Evolutionary conservation across 2,888 invertebrate genomes (phyloP).

Genomic region (Polydrusus pterygomalis): DNA sequence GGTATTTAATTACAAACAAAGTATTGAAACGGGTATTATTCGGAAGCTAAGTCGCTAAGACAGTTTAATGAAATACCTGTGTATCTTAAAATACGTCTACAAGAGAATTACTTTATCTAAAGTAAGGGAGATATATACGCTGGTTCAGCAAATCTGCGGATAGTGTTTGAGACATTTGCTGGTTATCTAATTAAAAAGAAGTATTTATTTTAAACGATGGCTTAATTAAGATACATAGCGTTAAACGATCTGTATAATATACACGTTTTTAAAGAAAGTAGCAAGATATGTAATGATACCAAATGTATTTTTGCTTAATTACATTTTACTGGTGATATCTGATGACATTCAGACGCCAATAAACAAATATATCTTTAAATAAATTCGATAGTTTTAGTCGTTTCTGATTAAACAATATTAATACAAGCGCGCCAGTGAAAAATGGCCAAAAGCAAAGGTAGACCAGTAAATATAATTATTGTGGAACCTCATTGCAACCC

Average conservation of each 20-base stretch:
- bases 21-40: conserved; percentile 27
- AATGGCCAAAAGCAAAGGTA: too few relatives aligned
- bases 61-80: conserved; percentile 36
- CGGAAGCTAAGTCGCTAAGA: conserved; percentile 35
- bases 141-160: conserved; percentile 36
- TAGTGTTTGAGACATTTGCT: conserved; percentile 32
- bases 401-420: too few relatives aligned
- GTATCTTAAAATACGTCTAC: conserved; percentile 31
- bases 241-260: not conserved
- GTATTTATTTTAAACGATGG: conserved; percentile 17
- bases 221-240: not conserved
- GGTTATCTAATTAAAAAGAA: conserved; percentile 34
- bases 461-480: too few relatives aligned
- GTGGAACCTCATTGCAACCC: not conserved
- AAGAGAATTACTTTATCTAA: conserved; percentile 33
- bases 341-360: too few relatives aligned
- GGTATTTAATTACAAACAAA: conserved; percentile 33
- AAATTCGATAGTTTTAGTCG: too few relatives aligned
- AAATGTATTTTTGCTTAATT: too few relatives aligned
- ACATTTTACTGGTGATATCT: too few relatives aligned
- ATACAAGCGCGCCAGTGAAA: too few relatives aligned
- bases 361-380: too few relatives aligned
- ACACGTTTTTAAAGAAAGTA: not conserved
- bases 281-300: too few relatives aligned
- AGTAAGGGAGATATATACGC: conserved; percentile 36